These are phyloP conservation scores for Pogonomyrmex barbatus DNA, from an alignment of 1,140 invertebrate genomes.

Conservation along the genomic window DNA sequence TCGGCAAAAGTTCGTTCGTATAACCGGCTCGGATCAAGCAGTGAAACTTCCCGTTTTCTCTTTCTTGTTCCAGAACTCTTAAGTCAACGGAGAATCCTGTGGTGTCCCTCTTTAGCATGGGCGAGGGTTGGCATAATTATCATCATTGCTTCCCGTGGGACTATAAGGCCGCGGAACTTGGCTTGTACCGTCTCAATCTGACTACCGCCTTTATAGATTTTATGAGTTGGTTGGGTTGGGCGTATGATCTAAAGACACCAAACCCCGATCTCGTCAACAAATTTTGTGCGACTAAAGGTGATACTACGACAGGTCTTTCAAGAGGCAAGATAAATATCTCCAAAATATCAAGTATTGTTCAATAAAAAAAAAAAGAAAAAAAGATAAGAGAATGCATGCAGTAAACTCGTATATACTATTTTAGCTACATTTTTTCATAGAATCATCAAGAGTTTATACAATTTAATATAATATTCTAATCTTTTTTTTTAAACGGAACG, in stretches of 20 bases:
- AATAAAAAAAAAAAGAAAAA: slow-evolving; percentile 2
- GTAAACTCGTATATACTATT: background rate
- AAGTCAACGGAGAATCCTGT: slow-evolving; percentile 85
- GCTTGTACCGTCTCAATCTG: slow-evolving; percentile 86
- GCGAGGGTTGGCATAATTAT: slow-evolving; percentile 90
- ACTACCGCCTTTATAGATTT: slow-evolving; percentile 88
- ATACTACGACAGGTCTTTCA: slow-evolving; percentile 72
- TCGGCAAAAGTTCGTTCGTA: slow-evolving; percentile 23
- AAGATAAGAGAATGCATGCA: background rate
- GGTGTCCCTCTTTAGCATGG: slow-evolving; percentile 83
- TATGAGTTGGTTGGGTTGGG: slow-evolving; percentile 87
- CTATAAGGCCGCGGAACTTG: slow-evolving; percentile 87
- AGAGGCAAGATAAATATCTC: background rate
- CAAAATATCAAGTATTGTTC: background rate
- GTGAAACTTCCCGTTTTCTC: slow-evolving; percentile 10
- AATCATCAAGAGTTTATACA: background rate
- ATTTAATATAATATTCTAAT: background rate
- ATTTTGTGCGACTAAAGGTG: slow-evolving; percentile 77
- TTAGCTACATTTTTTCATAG: background rate
- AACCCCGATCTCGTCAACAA: slow-evolving; percentile 76
- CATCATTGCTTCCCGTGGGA: slow-evolving; percentile 91
- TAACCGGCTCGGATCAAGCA: slow-evolving; percentile 1
- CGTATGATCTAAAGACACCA: slow-evolving; percentile 86
- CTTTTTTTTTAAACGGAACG: background rate
- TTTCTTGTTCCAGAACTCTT: slow-evolving; percentile 87